A percentile compares a stretch with the other conserved stretches of the same genome.
phyloP scores from a whole-genome alignment of 2,113 vertebrate species.

The Amphiprion ocellaris region DNA sequence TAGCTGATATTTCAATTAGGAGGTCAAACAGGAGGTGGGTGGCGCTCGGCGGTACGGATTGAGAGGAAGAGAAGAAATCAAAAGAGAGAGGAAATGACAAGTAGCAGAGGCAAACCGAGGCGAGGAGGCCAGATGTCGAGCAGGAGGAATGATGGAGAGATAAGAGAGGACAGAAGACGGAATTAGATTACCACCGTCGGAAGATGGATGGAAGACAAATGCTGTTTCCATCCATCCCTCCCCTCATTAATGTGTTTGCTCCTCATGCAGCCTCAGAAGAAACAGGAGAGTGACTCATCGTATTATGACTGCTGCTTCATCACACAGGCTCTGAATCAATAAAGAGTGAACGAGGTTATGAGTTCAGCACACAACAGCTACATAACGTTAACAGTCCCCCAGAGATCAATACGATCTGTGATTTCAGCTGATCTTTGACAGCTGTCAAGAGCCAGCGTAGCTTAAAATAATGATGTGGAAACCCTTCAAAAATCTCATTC shows the following conservation, averaged over 20 bases:
- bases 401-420: not conserved
- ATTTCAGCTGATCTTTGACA: too few species aligned
- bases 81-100: constrained; percentile 36
- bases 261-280: constrained; percentile 24
- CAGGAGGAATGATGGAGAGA: constrained; percentile 24
- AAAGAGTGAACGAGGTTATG: constrained; percentile 3
- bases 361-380: constrained; percentile 11
- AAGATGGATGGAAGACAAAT: constrained; percentile 15
- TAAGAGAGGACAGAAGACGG: constrained; percentile 28
- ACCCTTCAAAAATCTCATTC: too few species aligned
- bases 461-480: too few species aligned
- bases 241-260: constrained; percentile 20
- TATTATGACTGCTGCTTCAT: constrained; percentile 11
- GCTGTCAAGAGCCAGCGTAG: too few species aligned
- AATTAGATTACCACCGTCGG: constrained; percentile 43
- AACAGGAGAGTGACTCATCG: constrained; percentile 11
- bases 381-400: not conserved
- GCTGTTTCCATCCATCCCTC: constrained; percentile 20
- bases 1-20: constrained; percentile 80
- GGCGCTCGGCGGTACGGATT: constrained; percentile 20
- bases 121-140: constrained; percentile 21
- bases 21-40: constrained; percentile 54
- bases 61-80: constrained; percentile 15
- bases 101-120: constrained; percentile 21
- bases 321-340: constrained; percentile 6